Evolutionary conservation across 2,888 invertebrate species (phyloP).

Genomic region (Drosophila imparisetae): DNA sequence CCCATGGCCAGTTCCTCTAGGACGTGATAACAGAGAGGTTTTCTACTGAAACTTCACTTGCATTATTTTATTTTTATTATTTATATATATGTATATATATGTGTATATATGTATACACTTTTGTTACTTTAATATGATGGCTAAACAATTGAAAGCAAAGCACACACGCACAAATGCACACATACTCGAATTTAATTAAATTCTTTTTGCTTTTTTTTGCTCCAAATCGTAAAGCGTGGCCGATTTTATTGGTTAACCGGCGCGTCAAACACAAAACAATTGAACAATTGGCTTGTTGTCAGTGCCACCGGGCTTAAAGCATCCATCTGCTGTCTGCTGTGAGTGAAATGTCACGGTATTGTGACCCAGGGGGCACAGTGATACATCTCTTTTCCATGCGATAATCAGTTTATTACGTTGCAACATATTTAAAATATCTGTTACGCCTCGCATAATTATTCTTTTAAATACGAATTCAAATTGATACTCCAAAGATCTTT

Average conservation of each 20-base stretch:
- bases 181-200: slow-evolving; percentile 39
- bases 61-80: neutral
- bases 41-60: slow-evolving; percentile 6
- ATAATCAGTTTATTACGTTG: slow-evolving; percentile 47
- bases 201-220: slow-evolving; percentile 26
- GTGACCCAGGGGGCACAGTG: slow-evolving; percentile 37
- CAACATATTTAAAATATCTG: slow-evolving; percentile 29
- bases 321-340: slow-evolving; percentile 15
- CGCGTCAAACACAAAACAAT: slow-evolving; percentile 65
- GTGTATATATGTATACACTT: neutral
- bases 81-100: neutral
- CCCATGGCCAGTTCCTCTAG: slow-evolving; percentile 46
- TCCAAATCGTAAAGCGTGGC: slow-evolving; percentile 67
- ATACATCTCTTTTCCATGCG: slow-evolving; percentile 24
- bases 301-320: slow-evolving; percentile 7
- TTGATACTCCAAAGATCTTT: neutral
- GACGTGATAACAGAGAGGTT: slow-evolving; percentile 46
- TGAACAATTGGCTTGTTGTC: slow-evolving; percentile 68
- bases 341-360: slow-evolving; percentile 64
- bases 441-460: slow-evolving; percentile 29
- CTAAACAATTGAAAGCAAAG: slow-evolving; percentile 49
- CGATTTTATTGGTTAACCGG: slow-evolving; percentile 70
- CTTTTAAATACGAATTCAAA: slow-evolving; percentile 6
- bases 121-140: slow-evolving; percentile 36
- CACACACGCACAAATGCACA: slow-evolving; percentile 9